Conservation (phyloP, 2,113 vertebrate species). For the Mionectes macconnelli region DNA sequence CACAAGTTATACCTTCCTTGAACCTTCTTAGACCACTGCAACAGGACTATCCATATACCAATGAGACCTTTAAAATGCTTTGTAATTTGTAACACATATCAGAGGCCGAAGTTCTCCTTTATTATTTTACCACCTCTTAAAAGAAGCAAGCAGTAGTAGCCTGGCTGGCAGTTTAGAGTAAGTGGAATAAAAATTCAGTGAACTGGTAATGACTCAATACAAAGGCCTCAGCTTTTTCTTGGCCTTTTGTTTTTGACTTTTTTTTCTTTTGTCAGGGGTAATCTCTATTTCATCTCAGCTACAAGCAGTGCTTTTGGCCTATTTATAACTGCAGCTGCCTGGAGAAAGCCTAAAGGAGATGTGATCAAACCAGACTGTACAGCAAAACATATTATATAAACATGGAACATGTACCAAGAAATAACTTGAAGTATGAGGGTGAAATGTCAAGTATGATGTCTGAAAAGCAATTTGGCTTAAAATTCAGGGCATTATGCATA, state of each 20-base stretch:
- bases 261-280: background rate
- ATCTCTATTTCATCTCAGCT: slow-evolving; percentile 28
- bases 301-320: slow-evolving; percentile 18
- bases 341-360: slow-evolving; percentile 37
- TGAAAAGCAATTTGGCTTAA: slow-evolving; percentile 29
- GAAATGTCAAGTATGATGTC: slow-evolving; percentile 35
- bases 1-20: background rate
- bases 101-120: background rate
- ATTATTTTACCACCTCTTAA: background rate
- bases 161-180: background rate
- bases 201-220: background rate
- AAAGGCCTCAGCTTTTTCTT: background rate
- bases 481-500: slow-evolving; percentile 24
- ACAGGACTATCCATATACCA: background rate
- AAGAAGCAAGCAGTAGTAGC: background rate
- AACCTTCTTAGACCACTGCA: background rate
- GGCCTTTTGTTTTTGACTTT: background rate
- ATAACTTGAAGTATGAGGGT: slow-evolving; percentile 16
- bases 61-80: background rate
- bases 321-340: slow-evolving; percentile 44
- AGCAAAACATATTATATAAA: slow-evolving; percentile 43
- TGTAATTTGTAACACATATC: background rate
- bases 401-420: background rate
- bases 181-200: background rate
- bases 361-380: slow-evolving; percentile 39